Evolutionary conservation across 2,888 invertebrate genomes (phyloP).

Genomic region (Drosophila trichaetosa): DNA sequence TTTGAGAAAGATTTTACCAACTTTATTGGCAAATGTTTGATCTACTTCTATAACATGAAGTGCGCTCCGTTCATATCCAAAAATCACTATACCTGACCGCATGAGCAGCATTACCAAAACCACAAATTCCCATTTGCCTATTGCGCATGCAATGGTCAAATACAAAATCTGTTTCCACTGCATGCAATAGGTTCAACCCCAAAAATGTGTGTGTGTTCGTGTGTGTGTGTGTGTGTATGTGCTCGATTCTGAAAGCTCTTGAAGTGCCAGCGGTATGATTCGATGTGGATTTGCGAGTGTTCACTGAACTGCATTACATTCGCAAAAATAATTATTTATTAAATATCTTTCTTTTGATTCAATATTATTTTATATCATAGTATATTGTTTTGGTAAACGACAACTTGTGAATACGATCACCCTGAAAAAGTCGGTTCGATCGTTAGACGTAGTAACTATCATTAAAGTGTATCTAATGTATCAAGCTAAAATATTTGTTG

Average conservation of each 20-base stretch:
- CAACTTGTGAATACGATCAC: background rate
- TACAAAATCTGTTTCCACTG: conserved; percentile 37
- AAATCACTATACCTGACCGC: conserved; percentile 47
- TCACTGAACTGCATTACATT: background rate
- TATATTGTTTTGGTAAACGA: background rate
- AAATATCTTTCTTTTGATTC: background rate
- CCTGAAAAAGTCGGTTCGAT: background rate
- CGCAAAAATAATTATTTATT: background rate
- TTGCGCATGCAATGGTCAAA: conserved; percentile 9
- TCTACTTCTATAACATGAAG: conserved; percentile 18
- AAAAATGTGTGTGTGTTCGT: conserved; percentile 12
- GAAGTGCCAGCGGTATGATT: background rate
- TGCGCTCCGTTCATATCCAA: conserved; percentile 14
- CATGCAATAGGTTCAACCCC: conserved; percentile 30
- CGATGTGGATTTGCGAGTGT: background rate
- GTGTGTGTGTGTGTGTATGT: background rate
- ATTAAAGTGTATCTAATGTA: background rate
- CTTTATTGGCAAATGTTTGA: conserved; percentile 44
- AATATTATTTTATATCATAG: background rate
- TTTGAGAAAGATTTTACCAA: conserved; percentile 48
- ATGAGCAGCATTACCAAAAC: conserved; percentile 6
- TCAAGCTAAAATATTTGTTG: background rate
- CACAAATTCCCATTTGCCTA: background rate
- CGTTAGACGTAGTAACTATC: background rate
- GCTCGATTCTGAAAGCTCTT: background rate